Base-by-base conservation (phyloP, 2,888 invertebrate species). In the Troides oblongomaculatus region DNA sequence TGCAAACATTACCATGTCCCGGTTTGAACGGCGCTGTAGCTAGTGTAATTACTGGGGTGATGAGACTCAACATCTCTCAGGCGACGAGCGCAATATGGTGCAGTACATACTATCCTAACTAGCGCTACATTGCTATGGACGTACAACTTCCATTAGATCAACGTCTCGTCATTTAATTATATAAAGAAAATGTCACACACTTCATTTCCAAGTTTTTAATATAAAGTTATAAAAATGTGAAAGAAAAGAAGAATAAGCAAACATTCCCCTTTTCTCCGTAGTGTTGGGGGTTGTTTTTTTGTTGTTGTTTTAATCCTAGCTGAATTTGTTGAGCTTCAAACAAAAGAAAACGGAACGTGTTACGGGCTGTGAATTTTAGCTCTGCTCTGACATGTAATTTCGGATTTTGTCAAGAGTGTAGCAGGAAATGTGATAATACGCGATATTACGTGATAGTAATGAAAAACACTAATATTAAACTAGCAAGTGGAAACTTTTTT, bases 221-320 rank as follows among this genome's bases (percentile, higher is more conserved):
- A 57, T 64, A 36, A 57, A 18, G 12, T 64, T 56, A 10, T 57
- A 56, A 36, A 64, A 56, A 50, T 25, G 21, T 18, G 46, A 56
- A 57, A 64, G 36, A 18, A 63, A 39, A 39, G 5, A 39, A 39
- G 39, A 39, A 39, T 10, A 39, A 7, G 8, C 25, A 50, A 53
- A 53, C 53, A 63, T 63, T 63, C 53, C 53, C 63, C 6, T 25
- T 53, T 63, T 63, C 63, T 53, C n/a, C 64, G 36, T 36, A 18
- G 36, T 39, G 39, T 39, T 39, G 39, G 30, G 30, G 30, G 3
- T 30, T 30, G 0, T 8, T 39, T 39, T 39, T 64, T 21, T 21
- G 21, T 21, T 21, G 21, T 21, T 53, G 21, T 56, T 64, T 64
- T 64, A 64, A 64, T 64, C 56, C 50, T 36, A 18, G 64, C 30